Evolutionary conservation across 92 coral and sea anemone genomes (phyloP), one percentile per base, ranked within the genome.

Genomic region (Ricordea florida): DNA sequence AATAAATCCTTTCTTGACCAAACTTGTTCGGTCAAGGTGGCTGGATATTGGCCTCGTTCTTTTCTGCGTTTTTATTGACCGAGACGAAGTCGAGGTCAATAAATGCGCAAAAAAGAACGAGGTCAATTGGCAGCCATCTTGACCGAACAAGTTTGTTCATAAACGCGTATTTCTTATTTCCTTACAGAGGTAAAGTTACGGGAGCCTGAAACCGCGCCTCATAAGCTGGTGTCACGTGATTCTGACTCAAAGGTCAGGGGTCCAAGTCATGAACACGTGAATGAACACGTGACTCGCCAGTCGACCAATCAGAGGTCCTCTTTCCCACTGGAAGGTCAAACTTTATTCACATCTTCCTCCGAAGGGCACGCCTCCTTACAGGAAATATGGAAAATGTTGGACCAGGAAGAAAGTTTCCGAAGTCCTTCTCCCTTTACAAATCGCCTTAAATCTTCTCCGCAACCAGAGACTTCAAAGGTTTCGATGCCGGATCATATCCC

Each of bases 351-450:
- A 10, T 94, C 97, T 10, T 94, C 98, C 18, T 94, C 98, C 6
- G 98, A 94, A 66, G 97, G 93, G 16, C 98, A 89, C 14, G 78
- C 94, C 4, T 94, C 98, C 25, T 59, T 94, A n/a, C 92, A 91
- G 42, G 98, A 94, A 49, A 84, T 94, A 73, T 94, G 98, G 98
- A 92, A 78, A 83, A 93, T 94, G 32, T 85, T 94, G 15, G 98
- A 94, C 20, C 93, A 92, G 44, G 98, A 92, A 34, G 97, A 91
- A 69, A 91, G 93, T 48, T 91, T 91, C 53, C 78, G 78, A 16
- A 91, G 90, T 57, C 67, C 85, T 11, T 87, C 88, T 55, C 98
- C 98, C 2, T 86, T 83, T 3, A 52, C 37, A 48, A 65, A 70
- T 31, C 79, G 87, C 24, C 59, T 76, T 36, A 62, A 62, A 36